Percentiles rank a stretch among this genome's conserved stretches.
phyloP scores from a whole-genome alignment of 2,888 invertebrate species.

The Clanis bilineata region DNA sequence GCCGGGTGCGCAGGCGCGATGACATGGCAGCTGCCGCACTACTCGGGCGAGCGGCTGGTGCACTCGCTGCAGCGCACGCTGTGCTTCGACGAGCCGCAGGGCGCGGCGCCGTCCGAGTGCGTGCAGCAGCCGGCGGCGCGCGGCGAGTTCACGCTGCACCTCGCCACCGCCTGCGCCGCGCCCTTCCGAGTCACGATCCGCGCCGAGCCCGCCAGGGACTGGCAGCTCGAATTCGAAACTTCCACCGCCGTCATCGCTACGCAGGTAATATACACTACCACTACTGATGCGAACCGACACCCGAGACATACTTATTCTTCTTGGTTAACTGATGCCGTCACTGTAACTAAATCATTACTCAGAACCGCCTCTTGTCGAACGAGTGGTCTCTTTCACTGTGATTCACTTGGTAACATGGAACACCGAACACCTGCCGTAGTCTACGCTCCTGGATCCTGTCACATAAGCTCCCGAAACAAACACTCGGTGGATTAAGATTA shows the following conservation, averaged over 20 bases:
- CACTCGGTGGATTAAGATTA: no score
- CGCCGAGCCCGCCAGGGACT: conserved; percentile 44
- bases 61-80: conserved; percentile 64
- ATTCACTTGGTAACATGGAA: no score
- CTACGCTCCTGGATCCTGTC: no score
- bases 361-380: no score
- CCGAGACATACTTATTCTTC: no score
- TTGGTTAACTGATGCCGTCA: no score
- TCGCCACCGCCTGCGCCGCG: conserved; percentile 56
- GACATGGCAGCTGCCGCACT: conserved; percentile 73
- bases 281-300: no score
- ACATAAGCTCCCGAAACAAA: no score
- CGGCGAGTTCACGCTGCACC: conserved; percentile 60
- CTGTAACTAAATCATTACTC: no score
- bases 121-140: conserved; percentile 22
- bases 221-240: conserved; percentile 40
- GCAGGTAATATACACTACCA: no score
- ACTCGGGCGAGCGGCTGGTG: conserved; percentile 37
- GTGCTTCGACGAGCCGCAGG: conserved; percentile 53
- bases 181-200: conserved; percentile 41
- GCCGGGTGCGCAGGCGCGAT: conserved; percentile 59
- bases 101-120: conserved; percentile 17
- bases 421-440: no score
- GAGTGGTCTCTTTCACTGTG: no score
- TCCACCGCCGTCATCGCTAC: conserved; percentile 33